A percentile compares a stretch with the other conserved stretches of the same genome.
These are phyloP conservation scores for Malthinus seriepunctatus DNA, from an alignment of 2,888 invertebrate species.

Conservation along the genomic window DNA sequence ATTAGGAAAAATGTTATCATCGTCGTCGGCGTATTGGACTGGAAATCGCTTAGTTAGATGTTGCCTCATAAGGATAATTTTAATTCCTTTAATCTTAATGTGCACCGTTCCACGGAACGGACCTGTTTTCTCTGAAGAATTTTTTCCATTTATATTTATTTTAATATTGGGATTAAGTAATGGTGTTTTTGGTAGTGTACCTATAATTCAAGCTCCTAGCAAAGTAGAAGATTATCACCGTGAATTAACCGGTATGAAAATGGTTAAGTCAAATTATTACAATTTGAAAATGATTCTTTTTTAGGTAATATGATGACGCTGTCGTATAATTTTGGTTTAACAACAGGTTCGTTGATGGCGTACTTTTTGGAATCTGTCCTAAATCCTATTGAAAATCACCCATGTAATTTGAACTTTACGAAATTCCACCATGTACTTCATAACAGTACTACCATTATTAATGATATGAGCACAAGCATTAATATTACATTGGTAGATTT, in stretches of 20 bases:
- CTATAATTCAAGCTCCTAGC: conserved; percentile 89
- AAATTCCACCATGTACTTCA: conserved; percentile 16
- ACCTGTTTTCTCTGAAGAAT: conserved; percentile 73
- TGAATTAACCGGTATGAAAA: conserved; percentile 75
- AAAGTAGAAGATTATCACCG: conserved; percentile 84
- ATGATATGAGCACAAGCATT: conserved; percentile 22
- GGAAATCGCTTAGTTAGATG: conserved; percentile 72
- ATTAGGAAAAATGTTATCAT: conserved; percentile 79
- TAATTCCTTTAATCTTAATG: conserved; percentile 80
- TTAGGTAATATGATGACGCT: conserved; percentile 91
- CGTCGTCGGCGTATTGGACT: conserved; percentile 83
- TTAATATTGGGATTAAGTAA: conserved; percentile 79
- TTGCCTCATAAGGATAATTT: conserved; percentile 70
- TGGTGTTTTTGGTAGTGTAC: conserved; percentile 87
- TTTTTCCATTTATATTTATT: conserved; percentile 69
- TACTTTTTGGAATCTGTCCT: conserved; percentile 66
- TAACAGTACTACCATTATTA: conserved; percentile 22
- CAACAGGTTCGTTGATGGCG: conserved; percentile 81
- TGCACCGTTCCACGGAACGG: conserved; percentile 78
- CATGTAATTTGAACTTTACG: conserved; percentile 36
- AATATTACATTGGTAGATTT: conserved; percentile 20
- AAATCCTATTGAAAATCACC: conserved; percentile 46
- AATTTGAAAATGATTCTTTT: conserved; percentile 33
- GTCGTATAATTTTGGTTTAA: conserved; percentile 85
- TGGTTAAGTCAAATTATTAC: background rate